phyloP scores from a whole-genome alignment of 2,113 vertebrate species.

The Pachypanchax playfairii region DNA sequence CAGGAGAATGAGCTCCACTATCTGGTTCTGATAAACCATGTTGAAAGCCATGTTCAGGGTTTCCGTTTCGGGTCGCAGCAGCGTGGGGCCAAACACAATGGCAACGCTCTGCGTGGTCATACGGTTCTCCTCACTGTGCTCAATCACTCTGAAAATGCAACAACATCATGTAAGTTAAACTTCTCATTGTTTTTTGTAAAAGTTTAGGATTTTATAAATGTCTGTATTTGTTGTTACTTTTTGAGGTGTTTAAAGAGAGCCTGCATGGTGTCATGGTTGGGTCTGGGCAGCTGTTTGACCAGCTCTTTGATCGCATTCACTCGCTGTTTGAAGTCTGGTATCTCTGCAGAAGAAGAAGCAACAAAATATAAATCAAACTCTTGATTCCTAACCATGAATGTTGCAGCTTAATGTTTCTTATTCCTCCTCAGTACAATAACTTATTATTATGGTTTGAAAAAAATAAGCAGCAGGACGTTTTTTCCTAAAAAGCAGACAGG shows the following conservation, averaged over 20 bases:
- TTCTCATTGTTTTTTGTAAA: no score
- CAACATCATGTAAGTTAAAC: not conserved
- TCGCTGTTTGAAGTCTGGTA: slow-evolving; percentile 85
- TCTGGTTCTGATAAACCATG: slow-evolving; percentile 98
- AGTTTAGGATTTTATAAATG: no score
- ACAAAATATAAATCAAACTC: not conserved
- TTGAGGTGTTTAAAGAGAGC: slow-evolving; percentile 93
- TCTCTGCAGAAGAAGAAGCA: slow-evolving; percentile 80
- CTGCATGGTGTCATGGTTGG: slow-evolving; percentile 98
- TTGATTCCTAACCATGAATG: no score
- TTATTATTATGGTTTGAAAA: no score
- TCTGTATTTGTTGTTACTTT: slow-evolving; percentile 79
- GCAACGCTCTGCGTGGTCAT: slow-evolving; percentile 96
- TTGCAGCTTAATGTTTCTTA: no score
- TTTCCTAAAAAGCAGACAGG: no score
- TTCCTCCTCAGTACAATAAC: no score
- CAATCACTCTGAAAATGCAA: slow-evolving; percentile 83
- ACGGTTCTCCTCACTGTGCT: slow-evolving; percentile 90
- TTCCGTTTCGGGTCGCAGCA: slow-evolving; percentile 93
- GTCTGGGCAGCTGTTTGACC: slow-evolving; percentile 90
- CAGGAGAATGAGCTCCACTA: slow-evolving; percentile 93
- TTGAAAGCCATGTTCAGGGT: slow-evolving; percentile 93
- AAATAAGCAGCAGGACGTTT: no score
- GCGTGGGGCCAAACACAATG: slow-evolving; percentile 95
- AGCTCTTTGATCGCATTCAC: slow-evolving; percentile 88